Evolutionary conservation across 2,797 vertebrate species (phyloP), one percentile per base, ranked within the genome.

Genomic region (Sibirionetta formosa): DNA sequence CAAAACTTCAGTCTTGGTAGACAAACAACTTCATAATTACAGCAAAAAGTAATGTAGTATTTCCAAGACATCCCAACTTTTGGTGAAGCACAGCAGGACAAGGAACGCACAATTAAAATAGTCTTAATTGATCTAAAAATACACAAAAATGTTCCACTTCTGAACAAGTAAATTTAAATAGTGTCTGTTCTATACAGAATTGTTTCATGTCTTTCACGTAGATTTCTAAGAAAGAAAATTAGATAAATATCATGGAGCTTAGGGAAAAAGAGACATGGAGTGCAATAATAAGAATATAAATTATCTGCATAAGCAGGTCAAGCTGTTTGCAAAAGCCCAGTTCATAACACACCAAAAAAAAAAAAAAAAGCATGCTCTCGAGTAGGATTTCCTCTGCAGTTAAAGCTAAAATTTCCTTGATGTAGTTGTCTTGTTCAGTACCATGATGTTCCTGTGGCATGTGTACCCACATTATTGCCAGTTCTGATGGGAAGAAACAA

Each of bases 111-210:
- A 50, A 61, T 14, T 66, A 16, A 77, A 93, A 73, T 10, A 22
- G 42, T 44, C 42, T 44, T 44, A 44, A 44, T 44, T 53, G 71
- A 50, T 86, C 58, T 0, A 42, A 54, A 77, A 16, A 64, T 60
- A 82, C 26, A 40, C 80, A 68, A 90, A 61, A 53, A 64, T 73
- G 4, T 4, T 79, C 19, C 31, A 40, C 33, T 31, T 19, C 35
- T 91, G 73, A 91, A 63, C 20, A 72, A 81, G 16, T 65, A 75
- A 86, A 90, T 44, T 80, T 24, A 75, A 90, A 68, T 48, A 90
- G 38, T 63, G 63, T 51, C 33, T 83, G 50, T 33, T 83, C 91
- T 72, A 7, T 72, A 60, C 24, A 68, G 40, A 56, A 36, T 66
- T 2, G 5, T 42, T 93, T 83, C 65, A 3, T 88, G 38, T 76